These are phyloP conservation scores for Anastrepha obliqua DNA, from an alignment of 1,140 invertebrate genomes.

Conservation along the genomic window DNA sequence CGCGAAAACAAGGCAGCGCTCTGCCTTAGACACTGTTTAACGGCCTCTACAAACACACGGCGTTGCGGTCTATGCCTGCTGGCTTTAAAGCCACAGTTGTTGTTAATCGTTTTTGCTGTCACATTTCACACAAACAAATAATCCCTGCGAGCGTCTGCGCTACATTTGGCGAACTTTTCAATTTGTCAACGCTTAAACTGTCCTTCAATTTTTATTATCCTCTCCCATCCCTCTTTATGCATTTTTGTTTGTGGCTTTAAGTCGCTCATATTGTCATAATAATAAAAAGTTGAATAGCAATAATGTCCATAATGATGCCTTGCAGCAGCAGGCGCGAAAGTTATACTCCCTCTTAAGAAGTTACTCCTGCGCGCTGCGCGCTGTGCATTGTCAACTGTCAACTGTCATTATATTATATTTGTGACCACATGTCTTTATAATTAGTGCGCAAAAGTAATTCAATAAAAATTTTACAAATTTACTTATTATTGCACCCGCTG, in stretches of 20 bases:
- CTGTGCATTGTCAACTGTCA: slow-evolving; percentile 5
- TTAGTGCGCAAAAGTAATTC: slow-evolving; percentile 38
- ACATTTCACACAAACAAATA: slow-evolving; percentile 31
- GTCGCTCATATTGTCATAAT: slow-evolving; percentile 44
- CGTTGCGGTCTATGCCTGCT: background rate
- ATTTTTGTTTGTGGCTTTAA: slow-evolving; percentile 44
- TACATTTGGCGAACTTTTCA: background rate
- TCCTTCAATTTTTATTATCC: background rate
- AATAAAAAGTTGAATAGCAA: slow-evolving; percentile 26
- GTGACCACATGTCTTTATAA: slow-evolving; percentile 54
- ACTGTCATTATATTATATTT: slow-evolving; percentile 40
- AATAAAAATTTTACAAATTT: slow-evolving; percentile 45
- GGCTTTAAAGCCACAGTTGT: slow-evolving; percentile 27
- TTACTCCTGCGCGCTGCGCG: background rate
- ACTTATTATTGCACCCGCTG: slow-evolving; percentile 33
- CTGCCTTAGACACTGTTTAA: too few species aligned
- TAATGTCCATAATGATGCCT: slow-evolving; percentile 23
- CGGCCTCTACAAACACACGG: too few species aligned
- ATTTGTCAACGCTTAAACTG: slow-evolving; percentile 45
- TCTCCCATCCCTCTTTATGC: background rate
- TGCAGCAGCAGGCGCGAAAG: background rate
- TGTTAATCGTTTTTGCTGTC: slow-evolving; percentile 3
- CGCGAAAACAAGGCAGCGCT: too few species aligned
- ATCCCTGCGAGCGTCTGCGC: background rate
- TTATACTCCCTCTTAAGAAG: background rate